These are phyloP conservation scores for Mylabris phalerata DNA, from an alignment of 1,140 invertebrate species.

Conservation along the genomic window DNA sequence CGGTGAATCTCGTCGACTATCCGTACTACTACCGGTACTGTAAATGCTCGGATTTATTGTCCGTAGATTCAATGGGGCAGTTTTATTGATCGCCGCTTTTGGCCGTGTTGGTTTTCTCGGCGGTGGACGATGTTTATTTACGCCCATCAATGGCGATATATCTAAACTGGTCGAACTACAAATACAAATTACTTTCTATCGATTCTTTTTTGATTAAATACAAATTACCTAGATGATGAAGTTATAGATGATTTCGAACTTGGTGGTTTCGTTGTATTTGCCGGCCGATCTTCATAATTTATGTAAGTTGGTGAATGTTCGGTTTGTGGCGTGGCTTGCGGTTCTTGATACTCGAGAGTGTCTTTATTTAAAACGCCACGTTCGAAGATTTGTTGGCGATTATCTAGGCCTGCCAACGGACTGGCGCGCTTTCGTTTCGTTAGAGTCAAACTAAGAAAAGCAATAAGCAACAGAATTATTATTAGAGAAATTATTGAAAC, in stretches of 20 bases:
- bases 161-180: constrained; percentile 33
- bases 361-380: constrained; percentile 22
- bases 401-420: constrained; percentile 15
- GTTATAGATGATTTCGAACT: constrained; percentile 8
- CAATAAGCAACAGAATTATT: constrained; percentile 54
- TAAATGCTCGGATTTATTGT: constrained; percentile 21
- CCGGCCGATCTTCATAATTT: constrained; percentile 32
- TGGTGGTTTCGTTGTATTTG: constrained; percentile 25
- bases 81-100: constrained; percentile 37
- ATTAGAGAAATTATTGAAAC: constrained; percentile 54
- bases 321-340: not conserved
- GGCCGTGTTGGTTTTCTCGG: constrained; percentile 31
- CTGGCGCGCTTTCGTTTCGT: constrained; percentile 49
- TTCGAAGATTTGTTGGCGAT: constrained; percentile 31
- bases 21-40: constrained; percentile 35
- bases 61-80: constrained; percentile 27
- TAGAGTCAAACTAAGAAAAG: constrained; percentile 52
- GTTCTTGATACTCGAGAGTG: constrained; percentile 14
- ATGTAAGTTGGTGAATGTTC: constrained; percentile 37
- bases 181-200: not conserved
- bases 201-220: not conserved
- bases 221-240: not conserved
- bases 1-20: constrained; percentile 28
- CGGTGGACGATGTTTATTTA: constrained; percentile 27
- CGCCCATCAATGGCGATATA: constrained; percentile 37